Evolutionary conservation across 2,113 vertebrate genomes (phyloP), one percentile per base, ranked within the genome.

Genomic region (Sander vitreus): DNA sequence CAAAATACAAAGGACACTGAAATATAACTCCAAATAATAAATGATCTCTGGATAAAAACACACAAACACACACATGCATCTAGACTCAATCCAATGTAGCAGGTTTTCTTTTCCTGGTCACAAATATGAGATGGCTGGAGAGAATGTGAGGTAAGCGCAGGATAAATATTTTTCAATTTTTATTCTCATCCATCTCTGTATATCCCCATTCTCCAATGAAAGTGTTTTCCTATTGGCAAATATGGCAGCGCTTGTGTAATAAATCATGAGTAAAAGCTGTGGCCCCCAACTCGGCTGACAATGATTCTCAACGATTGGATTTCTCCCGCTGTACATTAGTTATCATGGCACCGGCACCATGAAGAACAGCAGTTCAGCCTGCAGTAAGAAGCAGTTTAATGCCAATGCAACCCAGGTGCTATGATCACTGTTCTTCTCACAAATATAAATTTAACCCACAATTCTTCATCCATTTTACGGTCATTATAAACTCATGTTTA

Each of bases 181-280:
- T 80, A 47, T 71, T 73, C 86, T 86, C 90, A 95, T 95, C 94
- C 82, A 92, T 94, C 94, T 93, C 62, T 93, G 79, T 89, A 83
- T 83, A 86, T 88, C 73, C 91, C 80, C 84, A 74, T 77, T 83
- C 84, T 86, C 87, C 48, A 71, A 83, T 80, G 74, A 89, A 79
- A 93, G 88, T 92, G 84, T 92, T 95, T 93, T 94, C 91, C 94
- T 91, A 84, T 92, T 92, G 93, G 93, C 90, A 93, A 94, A 93
- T 91, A 88, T 88, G 90, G 81, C 79, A 48, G 76, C 13, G 81
- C 83, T 84, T 87, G 33, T 51, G 88, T 81, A 88, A 95, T 94
- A 95, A 93, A 95, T 95, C 93, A 92, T 64, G 63, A 82, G 76
- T 74, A 82, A 71, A 87, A 77, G 85, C 85, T 77, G 78, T 36